Evolutionary conservation across 2,888 invertebrate genomes (phyloP).

Genomic region (Heteromyza rotundicornis): DNA sequence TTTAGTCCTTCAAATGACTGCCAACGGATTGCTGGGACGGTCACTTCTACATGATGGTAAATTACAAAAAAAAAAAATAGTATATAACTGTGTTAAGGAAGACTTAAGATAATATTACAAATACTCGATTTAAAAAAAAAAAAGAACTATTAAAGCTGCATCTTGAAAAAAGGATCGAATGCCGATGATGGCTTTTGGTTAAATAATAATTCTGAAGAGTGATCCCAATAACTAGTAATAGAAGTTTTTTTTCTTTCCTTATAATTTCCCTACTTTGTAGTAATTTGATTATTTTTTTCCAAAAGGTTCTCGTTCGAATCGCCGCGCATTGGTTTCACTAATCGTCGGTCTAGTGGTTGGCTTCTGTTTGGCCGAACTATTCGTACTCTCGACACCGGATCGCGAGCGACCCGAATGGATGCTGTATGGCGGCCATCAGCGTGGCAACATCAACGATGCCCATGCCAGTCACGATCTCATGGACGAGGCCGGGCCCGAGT

Average conservation of each 20-base stretch:
- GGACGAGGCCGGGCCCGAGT: slow-evolving; percentile 60
- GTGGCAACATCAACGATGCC: slow-evolving; percentile 61
- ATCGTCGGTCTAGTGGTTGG: slow-evolving; percentile 60
- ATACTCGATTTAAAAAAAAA: too few relatives aligned
- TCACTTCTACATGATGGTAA: slow-evolving; percentile 48
- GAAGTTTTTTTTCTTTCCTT: too few relatives aligned
- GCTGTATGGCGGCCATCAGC: slow-evolving; percentile 50
- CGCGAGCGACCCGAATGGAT: slow-evolving; percentile 48
- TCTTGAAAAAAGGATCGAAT: slow-evolving; percentile 5
- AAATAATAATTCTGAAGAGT: too few relatives aligned
- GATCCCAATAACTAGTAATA: too few relatives aligned
- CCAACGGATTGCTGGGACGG: slow-evolving; percentile 46
- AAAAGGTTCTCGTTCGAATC: slow-evolving; percentile 63
- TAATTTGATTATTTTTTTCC: too few relatives aligned
- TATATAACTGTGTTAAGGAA: too few relatives aligned
- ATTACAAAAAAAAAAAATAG: too few relatives aligned
- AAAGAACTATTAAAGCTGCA: too few relatives aligned
- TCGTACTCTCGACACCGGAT: slow-evolving; percentile 52
- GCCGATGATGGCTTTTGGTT: too few relatives aligned
- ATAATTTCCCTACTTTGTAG: too few relatives aligned
- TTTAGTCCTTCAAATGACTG: slow-evolving; percentile 44
- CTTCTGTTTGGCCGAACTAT: slow-evolving; percentile 60
- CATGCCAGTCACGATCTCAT: slow-evolving; percentile 62
- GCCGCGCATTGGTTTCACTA: slow-evolving; percentile 56
- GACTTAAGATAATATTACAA: too few relatives aligned